Base-by-base conservation (phyloP, 2,113 vertebrate genomes). In the Lepisosteus oculatus region DNA sequence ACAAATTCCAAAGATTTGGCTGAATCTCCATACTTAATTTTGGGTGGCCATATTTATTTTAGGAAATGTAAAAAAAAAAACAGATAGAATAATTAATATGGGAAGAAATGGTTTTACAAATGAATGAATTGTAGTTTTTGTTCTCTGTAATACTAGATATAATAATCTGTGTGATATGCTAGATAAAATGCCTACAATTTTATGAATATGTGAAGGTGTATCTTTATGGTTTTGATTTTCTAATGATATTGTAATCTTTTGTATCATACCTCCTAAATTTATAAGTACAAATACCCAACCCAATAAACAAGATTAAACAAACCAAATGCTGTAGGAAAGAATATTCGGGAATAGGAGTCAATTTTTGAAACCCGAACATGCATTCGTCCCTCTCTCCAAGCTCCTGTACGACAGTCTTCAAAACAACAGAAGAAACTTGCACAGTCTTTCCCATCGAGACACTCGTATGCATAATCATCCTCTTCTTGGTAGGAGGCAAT, bases 261-360 rank as follows among this genome's bases (percentile, higher is more conserved):
- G 15, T 13, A n/a, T 73, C 67, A 76, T 72, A 47, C 6, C 67
- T 81, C 6, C 13, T 55, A 69, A 72, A 74, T 79, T 92, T 90
- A 98, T 80, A 98, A 86, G 81, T 98, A 98, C 82, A 98, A 93
- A 80, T 98, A 98, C 14, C 94, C 94, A 76, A 98, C 94, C 97
- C 97, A 98, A 67, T 98, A 98, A 78, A 98, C 95, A 61, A 98
- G 88, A 85, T 98, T 98, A 79, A 98, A 98, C 73, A 98, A 86
- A 6, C 94, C 95, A 80, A 98, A 98, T 61, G 97, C 95, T 61
- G 96, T 98, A 41, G 97, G 97, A 76, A 98, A 98, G 80, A 98
- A 98, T 87, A 98, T 95, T 80, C 97, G 81, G 0, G 97, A 94
- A 70, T 98, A 98, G 3, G 95, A 95, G 83, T 98, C 97, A 61